Evolutionary conservation across 2,888 invertebrate species (phyloP).

Genomic region (Ecdyonurus torrentis): DNA sequence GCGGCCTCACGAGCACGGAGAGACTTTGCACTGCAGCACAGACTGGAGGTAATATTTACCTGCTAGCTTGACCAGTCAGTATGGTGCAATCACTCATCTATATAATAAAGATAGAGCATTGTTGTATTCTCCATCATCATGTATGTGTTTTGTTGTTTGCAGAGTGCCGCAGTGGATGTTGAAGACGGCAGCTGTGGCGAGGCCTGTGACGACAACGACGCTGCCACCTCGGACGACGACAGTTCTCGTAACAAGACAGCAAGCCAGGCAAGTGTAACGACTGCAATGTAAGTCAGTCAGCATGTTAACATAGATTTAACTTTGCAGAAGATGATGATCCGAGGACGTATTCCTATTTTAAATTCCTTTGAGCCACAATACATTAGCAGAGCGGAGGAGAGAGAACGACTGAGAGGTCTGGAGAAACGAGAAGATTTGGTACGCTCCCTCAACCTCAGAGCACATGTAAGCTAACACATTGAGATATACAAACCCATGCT

Average conservation of each 20-base stretch:
- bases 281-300: too few relatives aligned
- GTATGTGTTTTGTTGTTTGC: too few relatives aligned
- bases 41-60: too few relatives aligned
- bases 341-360: slow-evolving; percentile 4
- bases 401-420: slow-evolving; percentile 43
- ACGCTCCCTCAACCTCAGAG: slow-evolving; percentile 49
- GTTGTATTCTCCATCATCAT: too few relatives aligned
- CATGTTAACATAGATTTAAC: too few relatives aligned
- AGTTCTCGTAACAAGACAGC: not conserved
- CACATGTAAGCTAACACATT: slow-evolving; percentile 36
- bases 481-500: too few relatives aligned
- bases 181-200: not conserved
- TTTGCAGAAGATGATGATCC: slow-evolving; percentile 19
- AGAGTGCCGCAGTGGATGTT: too few relatives aligned
- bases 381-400: slow-evolving; percentile 54
- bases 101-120: too few relatives aligned
- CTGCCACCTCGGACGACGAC: not conserved
- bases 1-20: slow-evolving; percentile 61
- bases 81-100: too few relatives aligned
- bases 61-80: too few relatives aligned
- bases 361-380: slow-evolving; percentile 43
- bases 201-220: slow-evolving; percentile 13
- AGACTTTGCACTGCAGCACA: slow-evolving; percentile 23
- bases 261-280: not conserved
- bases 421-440: slow-evolving; percentile 52